Percentiles rank a stretch among this genome's conserved stretches.
Conservation (phyloP, 2,113 vertebrate species). For the Esox niger region DNA sequence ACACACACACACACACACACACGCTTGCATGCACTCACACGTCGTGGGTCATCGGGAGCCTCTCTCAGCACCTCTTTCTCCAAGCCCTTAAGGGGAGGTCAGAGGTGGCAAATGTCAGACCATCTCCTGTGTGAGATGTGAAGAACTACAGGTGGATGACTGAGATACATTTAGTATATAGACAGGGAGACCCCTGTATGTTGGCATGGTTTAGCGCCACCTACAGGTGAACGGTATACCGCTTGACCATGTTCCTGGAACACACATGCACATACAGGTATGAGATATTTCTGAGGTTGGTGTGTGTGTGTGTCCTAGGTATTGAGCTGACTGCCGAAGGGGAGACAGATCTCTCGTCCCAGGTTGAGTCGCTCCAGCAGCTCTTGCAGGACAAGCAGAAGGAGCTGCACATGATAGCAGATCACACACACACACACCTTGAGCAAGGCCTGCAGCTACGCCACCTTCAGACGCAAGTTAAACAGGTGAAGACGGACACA, state of each 20-base stretch:
- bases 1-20: background rate
- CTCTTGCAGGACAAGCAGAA: constrained; percentile 69
- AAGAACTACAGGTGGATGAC: too few relatives aligned
- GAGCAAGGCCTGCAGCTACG: constrained; percentile 68
- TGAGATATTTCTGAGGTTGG: background rate
- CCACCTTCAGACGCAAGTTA: constrained; percentile 66
- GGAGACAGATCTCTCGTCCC: constrained; percentile 47
- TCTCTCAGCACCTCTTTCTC: too few relatives aligned
- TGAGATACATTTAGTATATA: background rate
- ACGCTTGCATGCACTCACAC: too few relatives aligned
- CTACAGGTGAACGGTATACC: background rate
- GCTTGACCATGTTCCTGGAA: background rate
- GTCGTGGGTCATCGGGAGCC: too few relatives aligned
- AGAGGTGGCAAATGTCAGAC: too few relatives aligned
- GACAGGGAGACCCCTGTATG: background rate
- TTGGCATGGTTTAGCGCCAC: background rate
- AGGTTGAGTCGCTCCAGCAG: constrained; percentile 66
- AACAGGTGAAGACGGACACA: constrained; percentile 6
- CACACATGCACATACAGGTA: background rate
- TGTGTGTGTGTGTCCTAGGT: constrained; percentile 42
- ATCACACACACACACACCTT: constrained; percentile 67
- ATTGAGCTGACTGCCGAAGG: constrained; percentile 54
- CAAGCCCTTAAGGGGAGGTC: too few relatives aligned
- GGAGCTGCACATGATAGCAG: constrained; percentile 67
- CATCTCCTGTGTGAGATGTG: too few relatives aligned